Evolutionary conservation across 2,888 invertebrate genomes (phyloP).

Genomic region (Cloeon dipterum): DNA sequence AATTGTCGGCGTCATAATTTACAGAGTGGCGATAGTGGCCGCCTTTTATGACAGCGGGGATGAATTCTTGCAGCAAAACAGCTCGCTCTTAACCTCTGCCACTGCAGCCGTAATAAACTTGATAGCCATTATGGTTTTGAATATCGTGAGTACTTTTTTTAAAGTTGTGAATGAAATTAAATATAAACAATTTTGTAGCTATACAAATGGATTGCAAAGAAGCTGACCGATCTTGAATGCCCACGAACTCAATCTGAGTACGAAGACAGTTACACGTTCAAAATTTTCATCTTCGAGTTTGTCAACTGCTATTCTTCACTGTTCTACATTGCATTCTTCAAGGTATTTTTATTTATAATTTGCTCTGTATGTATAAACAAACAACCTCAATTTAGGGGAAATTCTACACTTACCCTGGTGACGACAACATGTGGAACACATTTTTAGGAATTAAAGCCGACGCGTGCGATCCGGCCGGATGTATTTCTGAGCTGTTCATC

Average conservation of each 20-base stretch:
- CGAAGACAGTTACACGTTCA: conserved; percentile 92
- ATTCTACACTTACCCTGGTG: conserved; percentile 22
- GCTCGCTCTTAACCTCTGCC: conserved; percentile 79
- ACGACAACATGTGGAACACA: conserved; percentile 11
- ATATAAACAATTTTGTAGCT: conserved; percentile 27
- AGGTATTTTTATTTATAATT: conserved; percentile 31
- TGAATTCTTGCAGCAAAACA: conserved; percentile 24
- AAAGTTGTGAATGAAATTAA: neutral
- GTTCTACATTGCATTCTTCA: conserved; percentile 96
- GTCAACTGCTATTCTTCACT: conserved; percentile 96
- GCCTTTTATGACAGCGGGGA: conserved; percentile 43
- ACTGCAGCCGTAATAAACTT: conserved; percentile 88
- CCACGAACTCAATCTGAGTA: conserved; percentile 90
- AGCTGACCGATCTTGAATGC: conserved; percentile 70
- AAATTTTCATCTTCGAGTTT: conserved; percentile 95
- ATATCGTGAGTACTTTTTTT: conserved; percentile 32
- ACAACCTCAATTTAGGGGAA: conserved; percentile 21
- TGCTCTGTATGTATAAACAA: no score
- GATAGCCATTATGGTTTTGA: conserved; percentile 78
- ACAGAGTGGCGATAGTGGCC: conserved; percentile 63
- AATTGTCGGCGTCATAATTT: conserved; percentile 85
- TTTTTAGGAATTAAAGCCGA: conserved; percentile 15
- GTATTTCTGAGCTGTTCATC: conserved; percentile 29
- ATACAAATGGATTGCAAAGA: conserved; percentile 65
- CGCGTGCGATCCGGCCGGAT: conserved; percentile 25